Evolutionary conservation across 2,888 invertebrate genomes (phyloP).

Genomic region (Polymixis lichenea): DNA sequence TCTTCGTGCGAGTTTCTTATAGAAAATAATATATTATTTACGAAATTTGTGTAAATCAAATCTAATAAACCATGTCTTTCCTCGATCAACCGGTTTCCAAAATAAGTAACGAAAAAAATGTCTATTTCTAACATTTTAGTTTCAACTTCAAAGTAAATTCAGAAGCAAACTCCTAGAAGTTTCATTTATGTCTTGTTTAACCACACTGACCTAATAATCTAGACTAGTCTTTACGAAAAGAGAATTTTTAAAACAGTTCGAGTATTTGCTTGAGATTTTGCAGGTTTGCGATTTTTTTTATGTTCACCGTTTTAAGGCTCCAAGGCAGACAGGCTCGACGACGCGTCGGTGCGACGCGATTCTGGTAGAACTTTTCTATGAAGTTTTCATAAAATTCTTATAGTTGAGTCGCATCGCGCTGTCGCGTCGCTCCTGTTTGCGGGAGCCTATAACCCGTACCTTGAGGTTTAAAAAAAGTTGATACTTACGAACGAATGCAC

Average conservation of each 20-base stretch:
- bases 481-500: neutral
- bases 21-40: no score
- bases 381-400: no score
- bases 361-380: no score
- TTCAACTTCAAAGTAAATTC: conserved; percentile 35
- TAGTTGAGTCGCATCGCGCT: no score
- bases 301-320: neutral
- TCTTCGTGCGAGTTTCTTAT: no score
- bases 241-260: neutral
- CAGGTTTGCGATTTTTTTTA: neutral
- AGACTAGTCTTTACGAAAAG: neutral
- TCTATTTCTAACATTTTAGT: conserved; percentile 18
- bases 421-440: no score
- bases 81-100: neutral
- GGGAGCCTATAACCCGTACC: neutral
- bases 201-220: conserved; percentile 12
- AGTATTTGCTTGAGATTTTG: neutral
- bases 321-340: no score
- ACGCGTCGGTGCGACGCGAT: no score
- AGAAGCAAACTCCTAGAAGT: conserved; percentile 10
- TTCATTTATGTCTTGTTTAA: conserved; percentile 28
- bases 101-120: conserved; percentile 25
- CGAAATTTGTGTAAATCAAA: no score
- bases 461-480: neutral
- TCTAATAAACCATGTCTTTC: neutral